Conservation (phyloP, 2,113 vertebrate species). For the Cromileptes altivelis region DNA sequence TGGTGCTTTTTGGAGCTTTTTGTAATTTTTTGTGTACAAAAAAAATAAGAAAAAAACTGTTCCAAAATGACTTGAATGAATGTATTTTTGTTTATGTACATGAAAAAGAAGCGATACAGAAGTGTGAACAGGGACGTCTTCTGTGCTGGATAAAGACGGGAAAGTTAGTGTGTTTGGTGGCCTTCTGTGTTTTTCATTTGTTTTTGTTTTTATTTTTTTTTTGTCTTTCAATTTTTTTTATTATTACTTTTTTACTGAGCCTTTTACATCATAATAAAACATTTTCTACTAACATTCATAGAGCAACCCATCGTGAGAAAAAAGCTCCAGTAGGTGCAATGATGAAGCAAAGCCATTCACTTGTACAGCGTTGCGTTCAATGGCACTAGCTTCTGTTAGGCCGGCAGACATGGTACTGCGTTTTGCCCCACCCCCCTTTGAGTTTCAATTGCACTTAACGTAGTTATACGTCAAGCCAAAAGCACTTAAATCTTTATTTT, state of each 20-base stretch:
- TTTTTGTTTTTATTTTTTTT: slow-evolving; percentile 51
- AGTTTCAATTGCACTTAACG: slow-evolving; percentile 86
- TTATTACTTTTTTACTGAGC: slow-evolving; percentile 75
- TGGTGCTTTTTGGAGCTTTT: slow-evolving; percentile 89
- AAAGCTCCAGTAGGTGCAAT: slow-evolving; percentile 80
- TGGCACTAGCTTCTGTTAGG: slow-evolving; percentile 67
- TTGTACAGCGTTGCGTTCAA: slow-evolving; percentile 65
- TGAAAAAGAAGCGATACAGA: slow-evolving; percentile 79
- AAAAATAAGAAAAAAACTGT: slow-evolving; percentile 78
- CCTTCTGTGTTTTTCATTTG: slow-evolving; percentile 78
- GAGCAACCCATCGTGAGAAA: slow-evolving; percentile 60
- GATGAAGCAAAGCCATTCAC: slow-evolving; percentile 78
- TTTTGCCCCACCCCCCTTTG: slow-evolving; percentile 48
- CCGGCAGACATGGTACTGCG: slow-evolving; percentile 83
- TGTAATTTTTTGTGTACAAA: slow-evolving; percentile 85
- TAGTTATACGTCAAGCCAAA: slow-evolving; percentile 82
- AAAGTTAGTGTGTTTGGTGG: slow-evolving; percentile 76
- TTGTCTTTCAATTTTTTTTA: slow-evolving; percentile 41
- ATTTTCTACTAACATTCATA: slow-evolving; percentile 83
- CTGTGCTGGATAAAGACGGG: slow-evolving; percentile 69
- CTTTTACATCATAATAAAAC: slow-evolving; percentile 82
- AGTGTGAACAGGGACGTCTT: slow-evolving; percentile 74
- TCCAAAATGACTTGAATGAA: slow-evolving; percentile 91
- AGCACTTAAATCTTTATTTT: slow-evolving; percentile 83
- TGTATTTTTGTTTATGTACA: slow-evolving; percentile 87